Evolutionary conservation across 2,113 vertebrate genomes (phyloP).

Genomic region (Mesitornis unicolor): DNA sequence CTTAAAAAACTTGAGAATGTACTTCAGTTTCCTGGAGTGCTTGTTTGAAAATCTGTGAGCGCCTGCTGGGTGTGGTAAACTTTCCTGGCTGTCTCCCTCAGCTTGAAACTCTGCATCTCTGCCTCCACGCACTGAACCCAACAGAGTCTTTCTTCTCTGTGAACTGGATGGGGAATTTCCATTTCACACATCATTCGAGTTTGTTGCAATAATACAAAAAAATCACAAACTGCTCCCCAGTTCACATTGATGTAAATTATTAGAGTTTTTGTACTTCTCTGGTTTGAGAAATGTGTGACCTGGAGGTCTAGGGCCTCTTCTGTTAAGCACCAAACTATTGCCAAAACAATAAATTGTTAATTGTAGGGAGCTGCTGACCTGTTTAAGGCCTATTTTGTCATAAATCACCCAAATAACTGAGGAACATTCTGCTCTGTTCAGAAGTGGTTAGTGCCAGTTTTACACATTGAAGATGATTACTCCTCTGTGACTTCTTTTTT

Average conservation of each 20-base stretch:
- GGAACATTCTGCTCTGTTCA: not conserved
- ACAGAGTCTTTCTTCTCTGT: not conserved
- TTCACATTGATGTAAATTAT: not conserved
- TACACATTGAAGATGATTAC: not conserved
- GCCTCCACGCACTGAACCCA: not conserved
- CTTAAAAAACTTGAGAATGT: not conserved
- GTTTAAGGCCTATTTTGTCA: not conserved
- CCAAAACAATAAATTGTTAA: not conserved
- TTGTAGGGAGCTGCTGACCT: not conserved
- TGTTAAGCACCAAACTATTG: not conserved
- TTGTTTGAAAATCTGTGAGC: constrained; percentile 26
- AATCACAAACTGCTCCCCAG: not conserved
- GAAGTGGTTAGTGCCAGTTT: not conserved
- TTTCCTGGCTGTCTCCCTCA: not conserved
- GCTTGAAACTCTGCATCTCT: not conserved
- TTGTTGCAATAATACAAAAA: not conserved
- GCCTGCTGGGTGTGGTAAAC: constrained; percentile 32
- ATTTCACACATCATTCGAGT: not conserved
- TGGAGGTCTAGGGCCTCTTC: not conserved
- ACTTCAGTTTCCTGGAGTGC: constrained; percentile 21
- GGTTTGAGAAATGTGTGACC: not conserved
- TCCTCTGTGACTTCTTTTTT: not conserved
- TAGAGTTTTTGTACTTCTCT: not conserved
- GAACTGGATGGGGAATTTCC: not conserved
- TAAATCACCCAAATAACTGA: not conserved